Conservation (phyloP, 1,140 invertebrate genomes). For the Zophobas morio region DNA sequence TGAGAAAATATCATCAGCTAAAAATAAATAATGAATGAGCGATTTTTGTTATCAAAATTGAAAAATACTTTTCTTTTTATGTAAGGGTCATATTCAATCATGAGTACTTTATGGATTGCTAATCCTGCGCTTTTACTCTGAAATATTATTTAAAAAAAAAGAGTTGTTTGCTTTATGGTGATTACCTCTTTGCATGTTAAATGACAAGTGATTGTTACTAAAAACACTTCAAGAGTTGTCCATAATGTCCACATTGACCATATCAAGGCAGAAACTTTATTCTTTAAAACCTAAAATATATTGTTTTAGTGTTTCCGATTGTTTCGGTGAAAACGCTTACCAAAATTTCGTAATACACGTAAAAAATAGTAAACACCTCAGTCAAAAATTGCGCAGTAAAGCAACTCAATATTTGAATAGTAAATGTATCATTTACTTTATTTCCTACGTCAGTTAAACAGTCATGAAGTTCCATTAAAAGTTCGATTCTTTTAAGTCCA, state of each 20-base stretch:
- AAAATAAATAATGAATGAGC: constrained; percentile 27
- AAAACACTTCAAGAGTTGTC: constrained; percentile 36
- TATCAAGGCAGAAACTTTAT: constrained; percentile 31
- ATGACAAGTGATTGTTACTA: constrained; percentile 43
- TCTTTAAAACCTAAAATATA: constrained; percentile 38
- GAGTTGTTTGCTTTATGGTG: neutral
- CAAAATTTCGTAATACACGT: constrained; percentile 46
- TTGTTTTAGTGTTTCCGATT: neutral
- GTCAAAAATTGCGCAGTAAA: constrained; percentile 40
- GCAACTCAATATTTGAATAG: constrained; percentile 51
- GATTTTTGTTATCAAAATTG: neutral
- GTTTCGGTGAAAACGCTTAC: constrained; percentile 27
- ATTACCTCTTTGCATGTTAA: constrained; percentile 45
- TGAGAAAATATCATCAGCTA: constrained; percentile 52
- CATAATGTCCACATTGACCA: constrained; percentile 45
- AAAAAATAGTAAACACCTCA: constrained; percentile 44
- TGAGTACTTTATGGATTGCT: constrained; percentile 50
- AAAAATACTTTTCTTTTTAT: constrained; percentile 44
- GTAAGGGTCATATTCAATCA: constrained; percentile 32
- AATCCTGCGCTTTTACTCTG: constrained; percentile 47
- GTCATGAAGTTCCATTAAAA: constrained; percentile 49
- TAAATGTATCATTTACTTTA: constrained; percentile 43
- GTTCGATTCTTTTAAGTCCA: constrained; percentile 33
- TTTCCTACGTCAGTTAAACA: constrained; percentile 37
- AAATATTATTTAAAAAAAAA: constrained; percentile 27